Evolutionary conservation across 1,140 invertebrate genomes (phyloP).

Genomic region (Aphelinus certus): DNA sequence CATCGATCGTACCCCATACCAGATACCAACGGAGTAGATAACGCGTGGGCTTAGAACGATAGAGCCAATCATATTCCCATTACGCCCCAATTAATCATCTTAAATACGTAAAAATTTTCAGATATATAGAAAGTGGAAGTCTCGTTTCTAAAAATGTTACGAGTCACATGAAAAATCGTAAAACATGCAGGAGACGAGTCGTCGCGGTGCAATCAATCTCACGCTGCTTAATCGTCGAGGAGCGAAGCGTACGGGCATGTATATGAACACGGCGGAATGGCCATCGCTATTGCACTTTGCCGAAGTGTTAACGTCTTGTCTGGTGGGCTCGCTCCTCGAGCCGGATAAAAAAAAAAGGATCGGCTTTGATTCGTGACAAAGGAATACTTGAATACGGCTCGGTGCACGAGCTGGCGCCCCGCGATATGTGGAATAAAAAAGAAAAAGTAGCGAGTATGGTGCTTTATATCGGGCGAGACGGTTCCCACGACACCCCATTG

Average conservation of each 20-base stretch:
- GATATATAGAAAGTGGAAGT: too few species aligned
- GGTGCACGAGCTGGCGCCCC: constrained; percentile 39
- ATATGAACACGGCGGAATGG: neutral
- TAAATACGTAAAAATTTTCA: too few species aligned
- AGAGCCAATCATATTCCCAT: too few species aligned
- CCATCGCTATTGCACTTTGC: constrained; percentile 30
- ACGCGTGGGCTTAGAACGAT: too few species aligned
- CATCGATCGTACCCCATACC: too few species aligned
- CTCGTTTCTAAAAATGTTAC: too few species aligned
- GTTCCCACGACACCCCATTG: constrained; percentile 59
- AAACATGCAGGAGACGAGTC: neutral
- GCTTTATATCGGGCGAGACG: constrained; percentile 55
- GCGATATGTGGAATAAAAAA: constrained; percentile 38
- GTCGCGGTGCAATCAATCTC: neutral
- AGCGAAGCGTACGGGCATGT: too few species aligned
- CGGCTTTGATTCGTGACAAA: constrained; percentile 46
- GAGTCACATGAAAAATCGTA: neutral
- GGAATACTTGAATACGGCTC: constrained; percentile 46
- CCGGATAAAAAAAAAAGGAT: constrained; percentile 11
- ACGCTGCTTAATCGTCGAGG: neutral
- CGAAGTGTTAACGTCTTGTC: neutral
- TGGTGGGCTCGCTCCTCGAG: neutral
- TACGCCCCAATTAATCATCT: too few species aligned
- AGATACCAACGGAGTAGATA: too few species aligned
- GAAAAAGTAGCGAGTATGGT: constrained; percentile 48